Percentiles rank a stretch among this genome's conserved stretches.
These are phyloP conservation scores for Paelopatides confundens DNA, from an alignment of 53 echinoderm and acorn worm genomes.

Conservation along the genomic window DNA sequence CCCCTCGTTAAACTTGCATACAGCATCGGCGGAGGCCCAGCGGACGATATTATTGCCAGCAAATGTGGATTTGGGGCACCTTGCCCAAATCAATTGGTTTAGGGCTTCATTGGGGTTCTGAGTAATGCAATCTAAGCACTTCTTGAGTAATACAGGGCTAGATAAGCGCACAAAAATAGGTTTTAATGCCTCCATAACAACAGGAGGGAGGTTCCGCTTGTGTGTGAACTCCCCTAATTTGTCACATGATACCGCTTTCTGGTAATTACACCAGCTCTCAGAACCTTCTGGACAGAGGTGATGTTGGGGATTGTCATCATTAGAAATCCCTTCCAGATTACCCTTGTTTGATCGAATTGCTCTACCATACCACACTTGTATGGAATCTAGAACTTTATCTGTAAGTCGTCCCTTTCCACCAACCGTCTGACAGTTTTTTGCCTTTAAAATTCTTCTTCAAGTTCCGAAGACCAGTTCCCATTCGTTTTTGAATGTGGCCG, in stretches of 20 bases:
- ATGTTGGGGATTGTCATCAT: neutral
- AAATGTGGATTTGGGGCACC: no score
- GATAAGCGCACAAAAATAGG: no score
- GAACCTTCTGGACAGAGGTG: neutral
- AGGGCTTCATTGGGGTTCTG: no score
- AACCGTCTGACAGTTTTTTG: conserved; percentile 37
- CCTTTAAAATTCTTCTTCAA: neutral
- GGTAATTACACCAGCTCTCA: neutral
- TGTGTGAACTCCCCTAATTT: neutral
- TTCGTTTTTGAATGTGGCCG: conserved; percentile 52
- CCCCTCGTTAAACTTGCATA: no score
- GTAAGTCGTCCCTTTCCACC: neutral
- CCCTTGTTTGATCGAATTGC: neutral
- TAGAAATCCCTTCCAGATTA: neutral
- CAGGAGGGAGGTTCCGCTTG: conserved; percentile 16
- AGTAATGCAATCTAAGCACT: no score
- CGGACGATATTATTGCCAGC: no score
- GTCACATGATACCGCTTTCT: neutral
- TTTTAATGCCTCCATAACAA: neutral
- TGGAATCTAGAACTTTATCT: conserved; percentile 8
- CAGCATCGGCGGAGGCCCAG: no score
- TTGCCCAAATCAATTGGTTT: no score
- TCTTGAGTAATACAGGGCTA: no score
- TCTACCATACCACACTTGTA: neutral
- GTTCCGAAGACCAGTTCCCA: conserved; percentile 1